Base-by-base conservation (phyloP, 2,113 vertebrate species). In the Hystrix brachyura region DNA sequence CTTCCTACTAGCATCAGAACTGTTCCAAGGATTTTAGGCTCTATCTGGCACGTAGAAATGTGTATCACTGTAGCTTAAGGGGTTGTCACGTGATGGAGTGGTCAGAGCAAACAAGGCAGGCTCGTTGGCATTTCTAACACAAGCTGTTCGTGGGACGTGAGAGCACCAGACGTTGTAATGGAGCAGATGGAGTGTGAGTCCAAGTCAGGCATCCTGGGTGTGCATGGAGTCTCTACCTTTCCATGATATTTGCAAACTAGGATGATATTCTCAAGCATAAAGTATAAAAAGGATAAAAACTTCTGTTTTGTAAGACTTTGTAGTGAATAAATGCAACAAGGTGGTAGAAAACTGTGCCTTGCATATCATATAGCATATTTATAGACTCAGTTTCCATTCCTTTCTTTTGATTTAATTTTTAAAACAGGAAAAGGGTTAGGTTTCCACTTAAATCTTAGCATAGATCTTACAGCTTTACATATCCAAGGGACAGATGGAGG, bases 381-480 rank as follows among this genome's bases (percentile, higher is more conserved):
- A 84, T 23, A 87, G 86, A 81, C 34, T 15, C 1, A 46, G 38
- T 65, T 89, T 91, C 57, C 21, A 46, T 55, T 5, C 7, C 2
- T 80, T 12, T 34, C 34, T 53, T 84, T 64, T 80, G 1, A 84
- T 71, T 93, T 94, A 79, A 86, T 71, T 64, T 94, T 62, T 82
- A 57, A 69, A 92, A 55, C 12, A 62, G 23, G 27, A 60, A 25
- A 78, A 46, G 60, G 67, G n/a, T 48, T 55, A 79, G 8, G 2
- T 57, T 84, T 38, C 12, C 67, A 96, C 15, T 95, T 48, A 79
- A 87, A 46, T 97, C 51, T 81, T 65, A 32, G 21, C 62, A 80
- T 72, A 82, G 7, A 65, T 80, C n/a, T 91, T 85, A 12, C 15
- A 55, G 1, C 29, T 83, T 94, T 88, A 88, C 67, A 51, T 90